Percentiles rank a stretch among this genome's conserved stretches.
Conservation (phyloP, 1,140 invertebrate species). For the Lucilia cuprina region DNA sequence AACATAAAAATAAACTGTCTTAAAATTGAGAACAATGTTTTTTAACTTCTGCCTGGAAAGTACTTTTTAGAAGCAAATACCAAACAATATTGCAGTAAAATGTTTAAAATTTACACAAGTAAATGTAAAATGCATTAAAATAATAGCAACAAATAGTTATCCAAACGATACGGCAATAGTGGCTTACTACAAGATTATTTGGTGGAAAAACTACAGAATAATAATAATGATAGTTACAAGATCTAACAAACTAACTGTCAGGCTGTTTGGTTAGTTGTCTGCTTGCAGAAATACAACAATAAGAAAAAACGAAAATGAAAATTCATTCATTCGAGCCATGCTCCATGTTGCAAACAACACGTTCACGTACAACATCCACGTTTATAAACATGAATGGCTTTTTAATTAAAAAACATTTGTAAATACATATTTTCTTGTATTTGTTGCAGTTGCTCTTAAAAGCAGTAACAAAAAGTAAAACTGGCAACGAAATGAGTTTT, state of each 20-base stretch:
- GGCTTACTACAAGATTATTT: not conserved
- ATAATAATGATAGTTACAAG: not conserved
- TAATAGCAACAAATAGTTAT: not conserved
- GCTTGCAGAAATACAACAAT: not conserved
- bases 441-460: no score
- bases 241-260: not conserved
- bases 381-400: not conserved
- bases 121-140: constrained; percentile 15
- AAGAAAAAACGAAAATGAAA: not conserved
- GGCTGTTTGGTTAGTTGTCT: not conserved
- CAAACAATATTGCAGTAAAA: not conserved
- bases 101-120: not conserved
- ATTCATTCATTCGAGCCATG: not conserved
- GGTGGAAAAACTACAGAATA: not conserved
- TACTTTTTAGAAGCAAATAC: not conserved
- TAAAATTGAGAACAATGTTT: no score
- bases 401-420: constrained; percentile 15
- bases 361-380: not conserved
- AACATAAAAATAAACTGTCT: not conserved
- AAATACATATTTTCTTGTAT: not conserved
- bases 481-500: no score
- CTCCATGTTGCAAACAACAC: not conserved
- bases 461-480: no score
- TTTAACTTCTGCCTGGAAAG: no score
- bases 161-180: no score